Evolutionary conservation across 1,140 invertebrate species (phyloP).

Genomic region (Hycleus phaleratus): DNA sequence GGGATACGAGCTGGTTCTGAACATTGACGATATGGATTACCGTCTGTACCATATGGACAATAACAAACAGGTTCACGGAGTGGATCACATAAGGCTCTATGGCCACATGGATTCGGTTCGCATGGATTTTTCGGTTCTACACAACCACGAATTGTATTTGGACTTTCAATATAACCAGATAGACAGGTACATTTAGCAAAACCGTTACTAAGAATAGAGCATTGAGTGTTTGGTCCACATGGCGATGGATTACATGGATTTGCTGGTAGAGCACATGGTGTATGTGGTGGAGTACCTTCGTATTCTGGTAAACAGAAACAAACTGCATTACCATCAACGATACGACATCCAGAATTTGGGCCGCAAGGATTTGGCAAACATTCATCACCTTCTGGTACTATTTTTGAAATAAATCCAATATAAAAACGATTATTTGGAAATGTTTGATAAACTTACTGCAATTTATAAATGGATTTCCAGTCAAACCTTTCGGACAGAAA

Average conservation of each 20-base stretch:
- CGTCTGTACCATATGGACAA: constrained; percentile 64
- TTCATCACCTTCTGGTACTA: constrained; percentile 80
- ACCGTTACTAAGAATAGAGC: constrained; percentile 68
- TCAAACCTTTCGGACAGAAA: constrained; percentile 80
- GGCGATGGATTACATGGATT: constrained; percentile 79
- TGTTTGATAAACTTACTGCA: constrained; percentile 65
- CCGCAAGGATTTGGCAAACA: constrained; percentile 81
- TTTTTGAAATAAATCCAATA: neutral
- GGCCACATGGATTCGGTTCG: constrained; percentile 73
- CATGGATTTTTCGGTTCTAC: constrained; percentile 68
- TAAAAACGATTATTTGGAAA: constrained; percentile 10
- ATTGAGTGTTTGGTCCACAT: constrained; percentile 83
- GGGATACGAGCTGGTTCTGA: constrained; percentile 47
- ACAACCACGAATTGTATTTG: constrained; percentile 79
- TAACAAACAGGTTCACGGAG: constrained; percentile 68
- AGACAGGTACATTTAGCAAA: constrained; percentile 82
- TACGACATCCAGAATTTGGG: constrained; percentile 68
- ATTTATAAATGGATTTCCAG: constrained; percentile 84
- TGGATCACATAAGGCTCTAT: constrained; percentile 70
- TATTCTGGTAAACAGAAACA: constrained; percentile 84
- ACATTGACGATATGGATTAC: constrained; percentile 72
- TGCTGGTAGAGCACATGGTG: constrained; percentile 55
- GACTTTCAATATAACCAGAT: constrained; percentile 73
- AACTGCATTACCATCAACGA: constrained; percentile 59
- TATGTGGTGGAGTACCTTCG: constrained; percentile 72